Base-by-base conservation (phyloP, 1,140 invertebrate genomes). In the Drosophila kurseongensis region DNA sequence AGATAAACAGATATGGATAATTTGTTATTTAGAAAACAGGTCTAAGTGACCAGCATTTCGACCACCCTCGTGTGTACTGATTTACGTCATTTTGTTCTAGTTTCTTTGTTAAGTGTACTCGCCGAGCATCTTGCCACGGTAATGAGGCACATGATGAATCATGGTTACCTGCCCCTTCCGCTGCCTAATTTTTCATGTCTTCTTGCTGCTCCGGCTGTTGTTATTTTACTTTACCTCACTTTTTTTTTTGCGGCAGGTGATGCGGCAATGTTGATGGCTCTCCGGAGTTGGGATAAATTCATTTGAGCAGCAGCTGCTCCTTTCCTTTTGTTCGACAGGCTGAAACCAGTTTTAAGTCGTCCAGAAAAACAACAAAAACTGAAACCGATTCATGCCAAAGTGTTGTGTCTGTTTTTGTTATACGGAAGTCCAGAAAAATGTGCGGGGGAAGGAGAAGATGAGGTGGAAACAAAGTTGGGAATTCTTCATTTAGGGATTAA, bases 111-210 rank as follows among this genome's bases (percentile, higher is more conserved):
- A 1, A 68, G 65, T 68, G 61, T 42, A 68, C 13, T 41, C 45
- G 44, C 16, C 14, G n/a, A 65, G 59, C 61, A 45, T 68, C 65
- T 66, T 66, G 65, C 32, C 41, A 42, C 36, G 71, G 59, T 77
- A 77, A 77, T 77, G 75, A 77, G 75, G 63, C 74, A 56, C 74
- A 77, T 77, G 74, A 77, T 77, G 75, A 77, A 76, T 76, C 74
- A 76, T 77, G 32, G 8, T 23, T 77, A 77, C 75, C 75, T 77
- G 74, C 50, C 36, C 36, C 35, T 36, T 4, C 35, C 10, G 23
- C 48, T 35, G 23, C n/a, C 50, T 16, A 47, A 16, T 41, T 42
- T 57, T 62, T 36, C 13, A 62, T 16, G 38, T 42, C 16, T 56
- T 35, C 56, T 42, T 8, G 42, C 62, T 38, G 27, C 65, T 65